phyloP scores from a whole-genome alignment of 2,113 vertebrate genomes.

The Rostratula benghalensis region DNA sequence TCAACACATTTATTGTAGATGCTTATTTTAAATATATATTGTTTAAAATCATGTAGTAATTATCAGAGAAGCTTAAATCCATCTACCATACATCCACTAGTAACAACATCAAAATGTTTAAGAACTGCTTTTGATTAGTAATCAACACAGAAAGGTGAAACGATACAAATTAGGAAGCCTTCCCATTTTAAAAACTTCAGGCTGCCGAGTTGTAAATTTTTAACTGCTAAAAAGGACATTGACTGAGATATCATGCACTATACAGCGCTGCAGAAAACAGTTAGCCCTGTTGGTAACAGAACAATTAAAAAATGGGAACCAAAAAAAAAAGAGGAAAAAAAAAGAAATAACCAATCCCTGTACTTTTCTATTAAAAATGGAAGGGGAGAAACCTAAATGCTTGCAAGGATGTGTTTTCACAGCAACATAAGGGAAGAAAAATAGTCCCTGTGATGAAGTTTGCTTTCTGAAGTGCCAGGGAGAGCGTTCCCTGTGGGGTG shows the following conservation, averaged over 20 bases:
- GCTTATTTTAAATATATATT: slow-evolving; percentile 79
- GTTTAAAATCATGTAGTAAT: slow-evolving; percentile 77
- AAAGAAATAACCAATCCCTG: background rate
- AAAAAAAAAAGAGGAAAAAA: background rate
- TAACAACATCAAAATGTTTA: slow-evolving; percentile 76
- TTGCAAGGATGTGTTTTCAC: background rate
- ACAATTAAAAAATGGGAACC: background rate
- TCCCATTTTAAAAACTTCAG: slow-evolving; percentile 62
- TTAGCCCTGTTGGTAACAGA: slow-evolving; percentile 51
- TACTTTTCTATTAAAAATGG: background rate
- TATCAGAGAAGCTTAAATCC: slow-evolving; percentile 77
- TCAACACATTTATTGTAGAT: slow-evolving; percentile 80
- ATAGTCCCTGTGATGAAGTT: slow-evolving; percentile 15
- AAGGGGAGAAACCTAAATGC: background rate
- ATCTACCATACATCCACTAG: slow-evolving; percentile 77
- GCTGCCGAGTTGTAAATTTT: slow-evolving; percentile 33
- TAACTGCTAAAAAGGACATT: slow-evolving; percentile 37
- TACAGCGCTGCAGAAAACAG: slow-evolving; percentile 53
- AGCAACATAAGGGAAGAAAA: slow-evolving; percentile 25
- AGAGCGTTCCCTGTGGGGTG: background rate
- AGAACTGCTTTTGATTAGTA: slow-evolving; percentile 72
- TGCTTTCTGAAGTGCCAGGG: slow-evolving; percentile 33
- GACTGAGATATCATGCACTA: slow-evolving; percentile 67
- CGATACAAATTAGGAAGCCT: slow-evolving; percentile 64
- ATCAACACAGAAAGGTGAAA: slow-evolving; percentile 72